Conservation (phyloP, 2,113 vertebrate species). For the Smithornis capensis region DNA sequence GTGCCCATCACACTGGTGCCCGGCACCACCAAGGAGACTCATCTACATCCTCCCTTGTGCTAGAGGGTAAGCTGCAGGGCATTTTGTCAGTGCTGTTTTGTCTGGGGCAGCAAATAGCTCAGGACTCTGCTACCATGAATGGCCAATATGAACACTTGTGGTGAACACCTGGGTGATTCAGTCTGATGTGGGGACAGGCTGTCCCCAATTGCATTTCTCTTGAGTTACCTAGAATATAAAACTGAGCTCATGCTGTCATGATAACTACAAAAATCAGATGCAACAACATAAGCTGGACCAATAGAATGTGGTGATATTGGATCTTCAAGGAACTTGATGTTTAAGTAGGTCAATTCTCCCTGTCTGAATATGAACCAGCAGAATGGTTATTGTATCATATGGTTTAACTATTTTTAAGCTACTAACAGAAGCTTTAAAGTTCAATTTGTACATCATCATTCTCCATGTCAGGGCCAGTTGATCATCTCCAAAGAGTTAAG, state of each 20-base stretch:
- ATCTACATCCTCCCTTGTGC: background rate
- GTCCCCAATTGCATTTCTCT: background rate
- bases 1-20: background rate
- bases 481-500: background rate
- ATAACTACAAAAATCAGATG: background rate
- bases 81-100: background rate
- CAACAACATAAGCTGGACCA: background rate
- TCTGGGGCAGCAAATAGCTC: background rate
- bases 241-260: background rate
- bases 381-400: background rate
- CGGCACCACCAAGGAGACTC: background rate
- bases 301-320: background rate
- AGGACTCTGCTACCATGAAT: background rate
- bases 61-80: background rate
- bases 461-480: background rate
- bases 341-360: background rate
- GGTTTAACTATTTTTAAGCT: background rate
- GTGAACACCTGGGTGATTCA: background rate
- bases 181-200: background rate
- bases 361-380: background rate
- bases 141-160: rapidly evolving
- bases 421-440: background rate
- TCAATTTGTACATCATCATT: background rate
- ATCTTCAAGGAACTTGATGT: background rate
- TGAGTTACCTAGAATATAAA: background rate